Base-by-base conservation (phyloP, 1,140 invertebrate genomes). In the Babylonia areolata region DNA sequence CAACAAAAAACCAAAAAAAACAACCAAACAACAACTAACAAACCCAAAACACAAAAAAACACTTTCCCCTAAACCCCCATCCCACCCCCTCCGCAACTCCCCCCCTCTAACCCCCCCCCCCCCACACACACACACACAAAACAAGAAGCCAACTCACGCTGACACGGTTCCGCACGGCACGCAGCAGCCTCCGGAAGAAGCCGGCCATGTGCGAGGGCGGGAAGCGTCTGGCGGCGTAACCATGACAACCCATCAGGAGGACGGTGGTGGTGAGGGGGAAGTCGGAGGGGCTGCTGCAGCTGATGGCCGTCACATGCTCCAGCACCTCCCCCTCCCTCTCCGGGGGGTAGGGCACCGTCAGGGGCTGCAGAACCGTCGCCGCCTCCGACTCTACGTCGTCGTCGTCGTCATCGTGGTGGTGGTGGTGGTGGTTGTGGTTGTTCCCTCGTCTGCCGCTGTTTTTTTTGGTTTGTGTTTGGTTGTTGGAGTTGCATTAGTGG, bases 271-370 rank as follows among this genome's bases (percentile, higher is more conserved):
- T 87, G 11, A 93, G 88, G 3, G 90, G 86, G 86, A 90, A 91
- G 17, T 88, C 87, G 0, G 87, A 85, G 46, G 86, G 88, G 77
- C 88, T 85, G 23, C 87, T 87, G 73, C 88, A 86, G 35, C 91
- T 89, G 28, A 92, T 86, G 58, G 87, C 86, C 54, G 90, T 85
- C 35, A 92, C 90, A n/a, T 86, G 87, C 39, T 91, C 90, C 54
- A 93, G 81, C 15, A 93, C 86, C 46, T 92, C 90, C 1, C 91
- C 90, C 64, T 92, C 92, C 85, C 88, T 90, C 15, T 93, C 91
- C 31, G 87, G 87, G 17, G 85, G 85, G 84, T 92, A 93, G 15
- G 90, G 84, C 75, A 93, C 88, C 54, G 86, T 85, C 81, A 93
- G 87, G 37, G 88, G 73, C 39, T n/a, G n/a, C n/a, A n/a, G n/a